Evolutionary conservation across 2,113 vertebrate genomes (phyloP).

Genomic region (Alethe castanea): DNA sequence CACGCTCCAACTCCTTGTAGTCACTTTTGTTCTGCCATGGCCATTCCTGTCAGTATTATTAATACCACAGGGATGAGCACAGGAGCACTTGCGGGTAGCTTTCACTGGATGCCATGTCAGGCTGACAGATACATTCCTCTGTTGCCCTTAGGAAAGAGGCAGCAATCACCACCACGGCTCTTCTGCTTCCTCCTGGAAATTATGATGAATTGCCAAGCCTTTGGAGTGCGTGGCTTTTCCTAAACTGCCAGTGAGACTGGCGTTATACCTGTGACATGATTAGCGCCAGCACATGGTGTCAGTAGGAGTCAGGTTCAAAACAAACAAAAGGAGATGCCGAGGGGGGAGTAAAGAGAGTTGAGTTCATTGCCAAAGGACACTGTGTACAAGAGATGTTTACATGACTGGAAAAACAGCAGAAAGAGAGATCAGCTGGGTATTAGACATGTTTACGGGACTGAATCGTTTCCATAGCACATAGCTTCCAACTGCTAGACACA

Average conservation of each 20-base stretch:
- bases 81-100: neutral
- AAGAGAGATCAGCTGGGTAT: neutral
- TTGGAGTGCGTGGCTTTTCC: neutral
- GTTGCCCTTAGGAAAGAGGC: constrained; percentile 1
- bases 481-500: neutral
- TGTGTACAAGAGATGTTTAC: neutral
- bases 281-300: neutral
- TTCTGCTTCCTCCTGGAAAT: neutral
- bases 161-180: neutral
- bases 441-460: neutral
- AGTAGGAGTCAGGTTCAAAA: neutral
- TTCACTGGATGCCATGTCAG: neutral
- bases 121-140: neutral
- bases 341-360: neutral
- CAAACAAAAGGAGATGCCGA: neutral
- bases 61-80: neutral
- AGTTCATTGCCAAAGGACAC: neutral
- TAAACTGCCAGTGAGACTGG: neutral
- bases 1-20: neutral
- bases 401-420: neutral
- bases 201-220: neutral
- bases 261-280: neutral
- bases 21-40: neutral
- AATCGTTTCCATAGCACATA: neutral
- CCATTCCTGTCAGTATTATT: neutral